Evolutionary conservation across 2,888 invertebrate species (phyloP).

Genomic region (Epistrophe eligans): DNA sequence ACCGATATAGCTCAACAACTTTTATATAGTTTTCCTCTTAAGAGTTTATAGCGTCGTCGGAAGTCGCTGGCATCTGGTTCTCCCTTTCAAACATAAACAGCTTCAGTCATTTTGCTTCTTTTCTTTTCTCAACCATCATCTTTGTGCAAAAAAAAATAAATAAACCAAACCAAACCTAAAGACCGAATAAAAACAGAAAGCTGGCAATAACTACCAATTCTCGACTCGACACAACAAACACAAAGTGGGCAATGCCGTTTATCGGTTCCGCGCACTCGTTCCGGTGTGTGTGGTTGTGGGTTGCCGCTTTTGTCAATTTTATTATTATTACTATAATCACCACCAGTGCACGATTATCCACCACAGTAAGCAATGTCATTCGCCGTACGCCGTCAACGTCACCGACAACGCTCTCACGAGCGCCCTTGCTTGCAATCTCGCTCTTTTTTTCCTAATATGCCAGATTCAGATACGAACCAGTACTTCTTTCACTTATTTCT

Average conservation of each 20-base stretch:
- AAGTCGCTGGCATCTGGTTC: conserved; percentile 39
- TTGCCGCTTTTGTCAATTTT: conserved; percentile 66
- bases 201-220: conserved; percentile 59
- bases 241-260: conserved; percentile 58
- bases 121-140: conserved; percentile 15
- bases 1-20: conserved; percentile 17
- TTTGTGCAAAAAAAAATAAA: not conserved
- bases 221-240: conserved; percentile 11
- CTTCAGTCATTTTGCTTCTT: conserved; percentile 36
- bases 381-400: not conserved
- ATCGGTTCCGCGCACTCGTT: conserved; percentile 65
- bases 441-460: conserved; percentile 40
- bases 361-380: conserved; percentile 67
- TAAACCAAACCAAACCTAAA: not conserved
- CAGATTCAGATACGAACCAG: not conserved
- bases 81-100: conserved; percentile 28
- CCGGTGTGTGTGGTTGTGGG: conserved; percentile 67
- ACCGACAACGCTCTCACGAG: conserved; percentile 28
- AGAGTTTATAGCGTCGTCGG: conserved; percentile 58
- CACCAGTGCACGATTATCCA: conserved; percentile 69
- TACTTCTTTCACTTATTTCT: conserved; percentile 25
- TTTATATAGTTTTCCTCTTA: conserved; percentile 33
- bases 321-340: conserved; percentile 73
- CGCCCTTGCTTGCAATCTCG: conserved; percentile 46
- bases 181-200: conserved; percentile 31